phyloP scores from a whole-genome alignment of 2,888 invertebrate genomes.

The Minunthozetes semirufus region DNA sequence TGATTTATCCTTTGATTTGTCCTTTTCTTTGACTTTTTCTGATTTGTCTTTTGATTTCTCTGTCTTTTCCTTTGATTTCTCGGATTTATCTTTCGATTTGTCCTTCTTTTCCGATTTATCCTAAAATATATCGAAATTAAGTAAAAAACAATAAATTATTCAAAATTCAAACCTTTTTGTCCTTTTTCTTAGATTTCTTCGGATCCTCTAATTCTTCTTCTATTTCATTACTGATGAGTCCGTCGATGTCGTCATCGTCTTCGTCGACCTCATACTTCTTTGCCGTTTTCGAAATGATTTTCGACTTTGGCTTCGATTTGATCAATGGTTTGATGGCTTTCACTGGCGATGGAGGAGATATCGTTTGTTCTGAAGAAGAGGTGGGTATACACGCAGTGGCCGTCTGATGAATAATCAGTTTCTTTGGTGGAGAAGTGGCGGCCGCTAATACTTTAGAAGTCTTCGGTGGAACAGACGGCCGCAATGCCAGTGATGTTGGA shows the following conservation, averaged over 20 bases:
- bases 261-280: constrained; percentile 39
- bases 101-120: constrained; percentile 35
- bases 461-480: constrained; percentile 22
- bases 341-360: not conserved
- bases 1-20: constrained; percentile 20
- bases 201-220: constrained; percentile 29
- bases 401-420: not conserved
- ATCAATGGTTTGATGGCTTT: not conserved
- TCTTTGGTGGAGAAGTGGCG: constrained; percentile 9
- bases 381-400: not conserved
- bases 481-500: not conserved
- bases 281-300: constrained; percentile 33
- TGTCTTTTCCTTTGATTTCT: constrained; percentile 25
- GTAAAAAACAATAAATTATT: not conserved
- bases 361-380: not conserved
- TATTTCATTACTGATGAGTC: constrained; percentile 33
- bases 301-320: constrained; percentile 33
- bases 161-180: constrained; percentile 28
- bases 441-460: not conserved
- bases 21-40: constrained; percentile 33
- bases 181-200: constrained; percentile 28
- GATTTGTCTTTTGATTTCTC: constrained; percentile 26
- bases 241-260: constrained; percentile 38
- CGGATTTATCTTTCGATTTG: constrained; percentile 9
- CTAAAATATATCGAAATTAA: not conserved